Evolutionary conservation across 2,797 vertebrate genomes (phyloP).

Genomic region (Xenopus petersii): DNA sequence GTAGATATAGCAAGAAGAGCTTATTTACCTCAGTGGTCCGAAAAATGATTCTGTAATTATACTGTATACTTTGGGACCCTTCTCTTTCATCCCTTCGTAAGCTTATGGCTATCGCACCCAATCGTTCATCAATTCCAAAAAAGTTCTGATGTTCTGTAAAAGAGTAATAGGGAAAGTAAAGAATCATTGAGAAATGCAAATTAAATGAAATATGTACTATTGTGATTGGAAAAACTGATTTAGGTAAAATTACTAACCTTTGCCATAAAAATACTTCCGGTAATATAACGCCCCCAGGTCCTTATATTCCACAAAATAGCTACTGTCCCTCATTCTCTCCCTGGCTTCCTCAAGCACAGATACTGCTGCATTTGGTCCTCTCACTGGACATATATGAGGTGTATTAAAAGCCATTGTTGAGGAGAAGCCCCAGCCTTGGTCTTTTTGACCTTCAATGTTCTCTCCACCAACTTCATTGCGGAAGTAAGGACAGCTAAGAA

Average conservation of each 20-base stretch:
- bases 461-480: slow-evolving; percentile 83
- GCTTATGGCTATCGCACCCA: slow-evolving; percentile 87
- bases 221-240: not conserved
- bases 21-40: slow-evolving; percentile 84
- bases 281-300: slow-evolving; percentile 90
- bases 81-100: slow-evolving; percentile 90
- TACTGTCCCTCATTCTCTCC: slow-evolving; percentile 76
- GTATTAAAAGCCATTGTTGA: not conserved
- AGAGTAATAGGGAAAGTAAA: not conserved
- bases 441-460: slow-evolving; percentile 64
- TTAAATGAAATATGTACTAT: too few relatives aligned
- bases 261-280: slow-evolving; percentile 91
- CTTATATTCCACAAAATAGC: slow-evolving; percentile 84
- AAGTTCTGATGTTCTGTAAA: slow-evolving; percentile 88
- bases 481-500: slow-evolving; percentile 87
- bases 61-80: slow-evolving; percentile 71
- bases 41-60: slow-evolving; percentile 86
- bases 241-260: slow-evolving; percentile 67
- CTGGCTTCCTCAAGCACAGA: slow-evolving; percentile 87
- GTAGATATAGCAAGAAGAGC: not conserved
- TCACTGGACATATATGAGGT: slow-evolving; percentile 63
- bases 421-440: slow-evolving; percentile 52
- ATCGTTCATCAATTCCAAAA: slow-evolving; percentile 84
- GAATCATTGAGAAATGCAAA: not conserved
- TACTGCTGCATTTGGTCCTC: slow-evolving; percentile 82